phyloP scores from a whole-genome alignment of 2,113 vertebrate genomes.

The Mohoua ochrocephala region DNA sequence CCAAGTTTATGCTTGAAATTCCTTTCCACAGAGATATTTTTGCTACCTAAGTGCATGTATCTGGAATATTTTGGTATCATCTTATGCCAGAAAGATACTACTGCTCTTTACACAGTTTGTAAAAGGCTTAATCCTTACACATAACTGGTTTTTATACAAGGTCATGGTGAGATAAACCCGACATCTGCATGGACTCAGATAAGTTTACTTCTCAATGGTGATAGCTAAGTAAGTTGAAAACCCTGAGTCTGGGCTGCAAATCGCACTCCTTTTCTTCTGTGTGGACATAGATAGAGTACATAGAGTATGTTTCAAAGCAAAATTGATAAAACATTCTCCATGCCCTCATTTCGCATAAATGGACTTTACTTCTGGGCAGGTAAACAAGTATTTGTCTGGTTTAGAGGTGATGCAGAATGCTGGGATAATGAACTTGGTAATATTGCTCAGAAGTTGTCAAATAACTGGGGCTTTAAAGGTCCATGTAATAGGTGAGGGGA shows the following conservation, averaged over 20 bases:
- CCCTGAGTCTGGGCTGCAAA: not conserved
- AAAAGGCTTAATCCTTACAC: not conserved
- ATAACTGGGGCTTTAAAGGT: not conserved
- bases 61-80: not conserved
- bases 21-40: not conserved
- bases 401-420: not conserved
- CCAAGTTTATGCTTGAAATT: not conserved
- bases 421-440: not conserved
- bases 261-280: not conserved
- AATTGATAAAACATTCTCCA: not conserved
- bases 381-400: not conserved
- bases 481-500: rapidly evolving
- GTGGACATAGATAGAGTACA: not conserved
- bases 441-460: not conserved
- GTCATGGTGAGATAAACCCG: not conserved
- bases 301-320: not conserved
- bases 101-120: not conserved
- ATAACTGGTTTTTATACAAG: not conserved
- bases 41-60: not conserved
- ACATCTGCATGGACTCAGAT: not conserved
- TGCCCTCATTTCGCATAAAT: not conserved
- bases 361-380: not conserved
- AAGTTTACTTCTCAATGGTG: not conserved
- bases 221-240: not conserved
- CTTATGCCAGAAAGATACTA: not conserved